Evolutionary conservation across 2,113 vertebrate genomes (phyloP).

Genomic region (Plotosus lineatus): DNA sequence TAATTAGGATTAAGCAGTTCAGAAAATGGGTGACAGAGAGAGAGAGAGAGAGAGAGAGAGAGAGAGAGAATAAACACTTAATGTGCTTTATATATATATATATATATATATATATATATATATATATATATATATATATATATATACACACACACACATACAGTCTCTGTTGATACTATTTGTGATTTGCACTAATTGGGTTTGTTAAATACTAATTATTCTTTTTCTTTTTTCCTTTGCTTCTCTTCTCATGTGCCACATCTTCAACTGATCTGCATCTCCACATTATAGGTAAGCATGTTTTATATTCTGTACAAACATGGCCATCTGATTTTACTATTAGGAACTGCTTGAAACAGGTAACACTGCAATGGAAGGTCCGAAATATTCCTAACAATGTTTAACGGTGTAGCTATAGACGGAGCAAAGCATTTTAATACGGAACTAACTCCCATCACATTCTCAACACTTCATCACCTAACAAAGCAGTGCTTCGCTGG

Average conservation of each 20-base stretch:
- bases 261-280: background rate
- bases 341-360: background rate
- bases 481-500: constrained; percentile 19
- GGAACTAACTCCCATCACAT: background rate
- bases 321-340: background rate
- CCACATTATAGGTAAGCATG: constrained; percentile 45
- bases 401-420: background rate
- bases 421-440: constrained; percentile 1
- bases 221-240: background rate
- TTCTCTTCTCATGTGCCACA: constrained; percentile 1
- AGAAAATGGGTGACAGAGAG: no score
- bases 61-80: no score
- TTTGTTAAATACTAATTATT: background rate
- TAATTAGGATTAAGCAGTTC: no score
- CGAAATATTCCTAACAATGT: background rate
- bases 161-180: background rate
- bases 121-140: no score
- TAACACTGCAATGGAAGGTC: background rate
- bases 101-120: no score
- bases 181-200: background rate
- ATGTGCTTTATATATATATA: no score
- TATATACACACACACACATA: no score
- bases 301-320: background rate
- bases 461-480: constrained; percentile 6
- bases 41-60: no score